Evolutionary conservation across 1,140 invertebrate genomes (phyloP).

Genomic region (Yoshiicerus persimilis): DNA sequence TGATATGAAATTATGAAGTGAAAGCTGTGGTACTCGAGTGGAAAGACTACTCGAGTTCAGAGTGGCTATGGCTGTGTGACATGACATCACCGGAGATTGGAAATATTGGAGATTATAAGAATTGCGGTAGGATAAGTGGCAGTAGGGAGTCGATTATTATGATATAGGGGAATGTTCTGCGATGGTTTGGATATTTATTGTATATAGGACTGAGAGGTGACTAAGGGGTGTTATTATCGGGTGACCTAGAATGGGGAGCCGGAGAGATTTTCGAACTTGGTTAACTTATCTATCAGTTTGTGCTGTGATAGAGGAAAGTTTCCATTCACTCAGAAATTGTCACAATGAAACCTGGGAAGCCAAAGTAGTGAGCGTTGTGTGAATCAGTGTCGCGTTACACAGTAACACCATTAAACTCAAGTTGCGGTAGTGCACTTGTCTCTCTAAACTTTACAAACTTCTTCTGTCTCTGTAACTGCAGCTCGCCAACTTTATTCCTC

Average conservation of each 20-base stretch:
- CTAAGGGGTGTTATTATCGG: background rate
- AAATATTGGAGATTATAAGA: background rate
- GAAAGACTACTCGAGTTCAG: background rate
- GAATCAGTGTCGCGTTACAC: slow-evolving; percentile 5
- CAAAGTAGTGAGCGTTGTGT: background rate
- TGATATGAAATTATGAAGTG: background rate
- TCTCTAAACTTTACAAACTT: background rate
- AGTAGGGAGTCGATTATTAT: no score
- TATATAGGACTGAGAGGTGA: background rate
- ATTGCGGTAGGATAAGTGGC: no score
- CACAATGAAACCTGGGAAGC: background rate
- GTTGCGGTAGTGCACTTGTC: background rate
- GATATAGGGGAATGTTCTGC: background rate
- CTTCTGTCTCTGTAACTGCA: background rate
- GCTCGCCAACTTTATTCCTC: background rate
- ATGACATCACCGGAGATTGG: background rate
- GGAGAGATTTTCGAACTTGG: background rate
- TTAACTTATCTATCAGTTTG: background rate
- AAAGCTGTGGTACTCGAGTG: background rate
- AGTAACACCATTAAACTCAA: slow-evolving; percentile 17
- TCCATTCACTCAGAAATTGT: background rate
- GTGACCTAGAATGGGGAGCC: background rate
- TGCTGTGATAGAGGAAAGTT: background rate
- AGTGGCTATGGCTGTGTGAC: background rate
- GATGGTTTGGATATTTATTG: background rate